Percentiles rank a stretch among this genome's conserved stretches.
phyloP scores from a whole-genome alignment of 2,113 vertebrate genomes.

The Gavialis gangeticus region DNA sequence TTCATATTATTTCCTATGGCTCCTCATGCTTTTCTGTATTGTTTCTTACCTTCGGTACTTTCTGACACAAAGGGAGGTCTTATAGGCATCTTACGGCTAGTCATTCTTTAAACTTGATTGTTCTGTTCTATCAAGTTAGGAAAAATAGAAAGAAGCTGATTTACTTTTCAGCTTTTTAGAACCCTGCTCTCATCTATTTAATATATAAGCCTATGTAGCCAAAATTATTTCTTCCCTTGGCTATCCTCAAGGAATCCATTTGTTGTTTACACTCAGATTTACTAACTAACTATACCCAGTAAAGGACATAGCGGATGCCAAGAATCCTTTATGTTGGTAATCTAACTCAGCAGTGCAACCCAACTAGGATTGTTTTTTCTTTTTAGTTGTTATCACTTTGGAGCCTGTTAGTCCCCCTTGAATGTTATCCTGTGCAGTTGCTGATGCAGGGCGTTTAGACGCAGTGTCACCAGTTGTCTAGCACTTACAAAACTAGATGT shows the following conservation, averaged over 20 bases:
- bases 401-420: neutral
- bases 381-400: conserved; percentile 10
- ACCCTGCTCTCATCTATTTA: conserved; percentile 1
- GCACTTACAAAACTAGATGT: neutral
- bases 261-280: neutral
- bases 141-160: neutral
- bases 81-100: neutral
- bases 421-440: rapidly evolving
- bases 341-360: neutral
- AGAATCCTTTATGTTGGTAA: neutral
- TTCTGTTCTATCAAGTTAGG: neutral
- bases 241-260: neutral
- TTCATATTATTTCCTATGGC: neutral
- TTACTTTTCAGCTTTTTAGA: neutral
- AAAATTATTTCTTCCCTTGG: neutral
- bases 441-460: neutral
- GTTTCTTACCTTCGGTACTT: neutral
- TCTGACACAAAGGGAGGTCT: neutral
- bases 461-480: neutral
- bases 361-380: neutral
- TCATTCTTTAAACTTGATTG: neutral
- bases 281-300: neutral
- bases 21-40: neutral
- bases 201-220: neutral
- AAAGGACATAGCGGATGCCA: neutral